Evolutionary conservation across 2,888 invertebrate genomes (phyloP), one percentile per base, ranked within the genome.

Genomic region (Eulithis testata): DNA sequence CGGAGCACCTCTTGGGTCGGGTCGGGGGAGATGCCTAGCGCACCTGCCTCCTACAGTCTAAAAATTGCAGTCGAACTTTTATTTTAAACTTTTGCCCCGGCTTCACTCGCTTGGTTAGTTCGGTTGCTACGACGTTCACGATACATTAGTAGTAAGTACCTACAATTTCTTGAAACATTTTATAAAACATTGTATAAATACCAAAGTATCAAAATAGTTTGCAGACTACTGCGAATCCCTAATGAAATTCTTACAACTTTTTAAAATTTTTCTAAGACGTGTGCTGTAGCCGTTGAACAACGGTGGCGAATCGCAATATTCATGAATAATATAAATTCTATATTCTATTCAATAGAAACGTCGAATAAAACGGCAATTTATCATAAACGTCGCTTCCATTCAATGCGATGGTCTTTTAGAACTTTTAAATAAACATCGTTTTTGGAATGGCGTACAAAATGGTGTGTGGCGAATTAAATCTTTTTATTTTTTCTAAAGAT

Each of bases 401-500:
- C 86, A 88, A 80, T 72, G 75, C 75, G 79, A 81, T 78, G 79
- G 73, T 86, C 88, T 89, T 91, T 90, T 89, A 91, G 88, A 89
- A 83, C 84, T 82, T 89, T 89, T 92, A 92, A 92, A 92, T 92
- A 91, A 91, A 92, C 91, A 91, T 89, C 84, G 82, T 88, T 90
- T 90, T 88, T 84, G 86, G 86, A 81, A 87, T 86, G 87, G 88
- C 86, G 78, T 85, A 86, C 88, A 88, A 89, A 90, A 91, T 86
- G 85, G 86, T 78, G 86, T 86, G 87, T 81, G 80, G 80, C 85
- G 82, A 89, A 87, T 86, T 79, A 66, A 64, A 70, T 76, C 81
- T 85, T 85, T 87, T 84, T 82, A 68, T 68, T 72, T 77, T 84
- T 85, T 85, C 84, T 83, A 81, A 70, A 63, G 67, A 60, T 69